Evolutionary conservation across 2,797 vertebrate genomes (phyloP).

Genomic region (Periophthalmus magnuspinnatus): DNA sequence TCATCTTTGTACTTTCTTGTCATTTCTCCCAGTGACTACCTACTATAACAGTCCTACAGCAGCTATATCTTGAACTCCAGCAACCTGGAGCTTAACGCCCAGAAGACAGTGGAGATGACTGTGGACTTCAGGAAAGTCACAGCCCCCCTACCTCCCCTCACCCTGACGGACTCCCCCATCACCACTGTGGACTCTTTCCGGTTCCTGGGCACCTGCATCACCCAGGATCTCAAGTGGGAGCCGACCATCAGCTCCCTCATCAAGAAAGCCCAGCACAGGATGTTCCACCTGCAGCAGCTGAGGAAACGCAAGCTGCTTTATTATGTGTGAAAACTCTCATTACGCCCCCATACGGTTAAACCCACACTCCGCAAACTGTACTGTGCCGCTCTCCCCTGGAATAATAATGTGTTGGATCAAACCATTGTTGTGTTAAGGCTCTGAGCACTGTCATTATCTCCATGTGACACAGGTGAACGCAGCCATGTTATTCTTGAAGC

Average conservation of each 20-base stretch:
- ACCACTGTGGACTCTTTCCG: no score
- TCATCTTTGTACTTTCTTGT: not conserved
- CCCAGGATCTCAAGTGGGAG: no score
- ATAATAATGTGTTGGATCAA: constrained; percentile 14
- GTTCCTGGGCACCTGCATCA: no score
- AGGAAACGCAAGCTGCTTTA: no score
- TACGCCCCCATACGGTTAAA: constrained; percentile 34
- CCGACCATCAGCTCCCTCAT: no score
- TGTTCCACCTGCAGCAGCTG: no score
- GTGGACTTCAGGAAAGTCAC: no score
- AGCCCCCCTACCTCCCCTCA: no score
- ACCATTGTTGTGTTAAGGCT: constrained; percentile 18
- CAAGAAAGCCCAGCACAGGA: no score
- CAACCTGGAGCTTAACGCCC: no score
- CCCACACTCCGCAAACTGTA: constrained; percentile 29
- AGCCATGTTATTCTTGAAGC: not conserved
- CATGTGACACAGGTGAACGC: constrained; percentile 31
- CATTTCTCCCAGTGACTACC: not conserved
- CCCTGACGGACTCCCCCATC: no score
- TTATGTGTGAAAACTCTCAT: constrained; percentile 37
- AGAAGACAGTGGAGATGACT: no score
- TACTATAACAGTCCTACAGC: not conserved
- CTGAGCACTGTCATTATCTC: constrained; percentile 31
- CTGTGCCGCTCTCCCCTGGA: constrained; percentile 13
- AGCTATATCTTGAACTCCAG: not conserved